Conservation (phyloP, 2,888 invertebrate species). For the Lepeophtheirus nordmannii region DNA sequence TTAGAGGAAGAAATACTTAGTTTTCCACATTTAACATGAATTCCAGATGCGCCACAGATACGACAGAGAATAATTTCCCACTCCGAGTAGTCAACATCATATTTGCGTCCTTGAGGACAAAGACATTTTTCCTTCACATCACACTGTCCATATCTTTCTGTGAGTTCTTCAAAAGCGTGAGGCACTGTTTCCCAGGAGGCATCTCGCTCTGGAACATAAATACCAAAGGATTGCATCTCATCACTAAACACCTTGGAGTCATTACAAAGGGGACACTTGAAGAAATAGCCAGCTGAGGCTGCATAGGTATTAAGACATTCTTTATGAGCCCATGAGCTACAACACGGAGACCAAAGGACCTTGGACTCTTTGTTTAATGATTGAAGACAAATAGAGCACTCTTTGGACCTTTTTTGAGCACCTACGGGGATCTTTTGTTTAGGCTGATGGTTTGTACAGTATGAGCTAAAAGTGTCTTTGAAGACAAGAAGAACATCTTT, state of each 20-base stretch:
- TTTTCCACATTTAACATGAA: slow-evolving; percentile 39
- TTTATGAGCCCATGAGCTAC: slow-evolving; percentile 7
- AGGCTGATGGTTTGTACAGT: slow-evolving; percentile 7
- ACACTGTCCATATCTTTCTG: slow-evolving; percentile 47
- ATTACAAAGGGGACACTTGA: slow-evolving; percentile 67
- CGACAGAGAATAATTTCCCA: slow-evolving; percentile 42
- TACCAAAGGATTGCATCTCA: slow-evolving; percentile 49
- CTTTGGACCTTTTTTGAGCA: neutral
- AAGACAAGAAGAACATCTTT: slow-evolving; percentile 13
- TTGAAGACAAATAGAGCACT: slow-evolving; percentile 15
- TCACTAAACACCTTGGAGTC: slow-evolving; percentile 48
- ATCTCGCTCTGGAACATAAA: slow-evolving; percentile 63
- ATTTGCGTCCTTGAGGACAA: slow-evolving; percentile 43
- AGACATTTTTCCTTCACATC: slow-evolving; percentile 42
- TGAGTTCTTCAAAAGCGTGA: slow-evolving; percentile 55
- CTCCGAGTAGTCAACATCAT: slow-evolving; percentile 35
- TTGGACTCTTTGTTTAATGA: neutral
- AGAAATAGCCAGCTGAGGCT: slow-evolving; percentile 57
- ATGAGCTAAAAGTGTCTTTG: slow-evolving; percentile 18
- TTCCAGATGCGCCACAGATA: slow-evolving; percentile 42
- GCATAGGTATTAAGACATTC: slow-evolving; percentile 46
- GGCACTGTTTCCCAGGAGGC: slow-evolving; percentile 66
- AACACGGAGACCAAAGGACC: slow-evolving; percentile 17
- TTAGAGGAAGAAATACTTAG: neutral
- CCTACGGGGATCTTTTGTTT: neutral